phyloP scores from a whole-genome alignment of 2,797 vertebrate species.

The Clamator glandarius region DNA sequence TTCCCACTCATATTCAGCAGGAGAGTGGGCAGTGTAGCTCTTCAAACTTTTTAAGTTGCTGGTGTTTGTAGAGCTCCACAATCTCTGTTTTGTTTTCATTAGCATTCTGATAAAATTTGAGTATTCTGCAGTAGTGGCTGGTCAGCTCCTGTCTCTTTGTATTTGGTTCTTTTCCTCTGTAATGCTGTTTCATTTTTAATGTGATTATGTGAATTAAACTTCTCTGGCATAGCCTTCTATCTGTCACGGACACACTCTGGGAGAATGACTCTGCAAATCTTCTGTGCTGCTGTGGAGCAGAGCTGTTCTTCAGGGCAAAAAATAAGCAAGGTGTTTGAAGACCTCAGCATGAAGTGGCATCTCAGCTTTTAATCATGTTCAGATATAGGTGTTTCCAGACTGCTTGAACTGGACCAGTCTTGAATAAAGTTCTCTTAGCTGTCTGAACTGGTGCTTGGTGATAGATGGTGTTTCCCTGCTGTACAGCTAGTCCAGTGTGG shows the following conservation, averaged over 20 bases:
- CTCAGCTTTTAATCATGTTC: background rate
- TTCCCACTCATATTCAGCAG: background rate
- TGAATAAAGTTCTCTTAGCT: background rate
- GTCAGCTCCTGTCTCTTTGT: background rate
- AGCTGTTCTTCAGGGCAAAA: background rate
- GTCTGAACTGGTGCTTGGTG: background rate
- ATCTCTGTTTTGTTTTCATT: background rate
- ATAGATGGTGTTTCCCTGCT: background rate
- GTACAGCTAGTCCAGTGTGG: background rate
- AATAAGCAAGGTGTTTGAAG: background rate
- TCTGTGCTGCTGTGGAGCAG: background rate
- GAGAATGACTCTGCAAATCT: conserved; percentile 39
- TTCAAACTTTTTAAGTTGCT: background rate
- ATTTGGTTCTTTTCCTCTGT: background rate
- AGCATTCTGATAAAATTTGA: background rate
- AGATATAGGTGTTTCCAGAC: background rate
- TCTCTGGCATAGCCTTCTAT: background rate
- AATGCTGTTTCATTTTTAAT: background rate
- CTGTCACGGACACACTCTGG: background rate
- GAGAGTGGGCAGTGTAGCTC: background rate
- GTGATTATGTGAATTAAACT: background rate
- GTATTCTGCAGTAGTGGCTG: background rate
- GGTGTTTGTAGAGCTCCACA: background rate
- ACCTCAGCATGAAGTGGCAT: background rate
- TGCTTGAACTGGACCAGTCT: background rate